These are phyloP conservation scores for Cranoglanis bouderius DNA, from an alignment of 2,113 vertebrate species.

Conservation along the genomic window DNA sequence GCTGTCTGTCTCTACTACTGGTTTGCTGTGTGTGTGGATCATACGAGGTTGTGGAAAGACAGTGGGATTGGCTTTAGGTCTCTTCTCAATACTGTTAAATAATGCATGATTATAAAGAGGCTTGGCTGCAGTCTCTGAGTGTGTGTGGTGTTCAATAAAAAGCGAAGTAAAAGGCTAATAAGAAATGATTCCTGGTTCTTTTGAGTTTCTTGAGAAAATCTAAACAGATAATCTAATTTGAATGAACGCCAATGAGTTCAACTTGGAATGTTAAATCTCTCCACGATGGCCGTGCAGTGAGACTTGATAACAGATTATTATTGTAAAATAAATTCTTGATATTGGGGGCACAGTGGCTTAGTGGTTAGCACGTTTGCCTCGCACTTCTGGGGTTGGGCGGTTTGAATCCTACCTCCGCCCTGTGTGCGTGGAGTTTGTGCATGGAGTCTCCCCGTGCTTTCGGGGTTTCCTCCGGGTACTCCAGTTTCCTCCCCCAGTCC, in stretches of 20 bases:
- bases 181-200: not conserved
- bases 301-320: not conserved
- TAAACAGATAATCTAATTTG: not conserved
- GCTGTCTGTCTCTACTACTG: not conserved
- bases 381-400: too few relatives aligned
- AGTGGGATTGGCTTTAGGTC: not conserved
- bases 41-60: not conserved
- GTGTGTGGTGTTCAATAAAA: not conserved
- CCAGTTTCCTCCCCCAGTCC: too few relatives aligned
- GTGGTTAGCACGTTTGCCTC: too few relatives aligned
- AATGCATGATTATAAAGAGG: conserved; percentile 19
- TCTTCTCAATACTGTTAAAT: conserved; percentile 20
- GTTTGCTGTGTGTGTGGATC: not conserved
- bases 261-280: not conserved
- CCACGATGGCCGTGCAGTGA: not conserved
- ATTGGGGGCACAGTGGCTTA: too few relatives aligned
- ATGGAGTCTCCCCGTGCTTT: too few relatives aligned
- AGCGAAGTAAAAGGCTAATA: not conserved
- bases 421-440: too few relatives aligned
- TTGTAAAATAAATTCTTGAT: not conserved
- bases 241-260: not conserved
- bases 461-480: too few relatives aligned
- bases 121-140: not conserved
- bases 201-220: not conserved
- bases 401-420: too few relatives aligned